Evolutionary conservation across 2,113 vertebrate genomes (phyloP), one percentile per base, ranked within the genome.

Genomic region (Laterallus jamaicensis): DNA sequence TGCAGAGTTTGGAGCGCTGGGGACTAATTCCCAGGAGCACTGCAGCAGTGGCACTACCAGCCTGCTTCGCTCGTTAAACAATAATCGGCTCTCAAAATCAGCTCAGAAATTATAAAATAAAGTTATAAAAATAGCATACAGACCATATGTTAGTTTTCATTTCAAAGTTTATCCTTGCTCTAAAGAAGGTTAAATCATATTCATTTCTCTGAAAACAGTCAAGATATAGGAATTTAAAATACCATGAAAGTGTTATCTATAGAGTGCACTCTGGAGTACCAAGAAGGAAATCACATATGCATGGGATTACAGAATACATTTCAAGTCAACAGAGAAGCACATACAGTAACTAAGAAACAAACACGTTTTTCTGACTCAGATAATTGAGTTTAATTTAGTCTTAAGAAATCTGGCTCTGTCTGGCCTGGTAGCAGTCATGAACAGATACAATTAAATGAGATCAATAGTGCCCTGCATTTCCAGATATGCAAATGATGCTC

Each of bases 81-180:
- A 97, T 96, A 91, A 96, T 95, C 96, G 95, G 58, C 87, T 76
- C 93, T 91, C 67, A 81, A 73, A 96, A 95, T 96, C 95, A 96
- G 87, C 92, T 82, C 84, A 66, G 93, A 96, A 96, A 95, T 95
- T 94, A 94, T 80, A 96, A 96, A 96, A 91, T 95, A 91, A 85
- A 95, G 89, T 95, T 95, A 91, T 58, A 97, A 97, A 97, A 97
- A 97, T 97, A 97, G 93, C 93, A 93, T 16, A 32, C 87, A n/a
- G 93, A 95, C 95, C 96, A 97, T 97, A 97, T 96, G 96, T 93
- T 97, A 96, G 95, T 95, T 95, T 97, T 96, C 96, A 96, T 95
- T 97, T 96, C 95, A 91, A 94, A 97, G 96, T 97, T 95, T 97
- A 96, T 97, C 96, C 96, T 97, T 97, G 90, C 91, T 97, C 94